Conservation (phyloP, 2,113 vertebrate species). For the Fulica atra region DNA sequence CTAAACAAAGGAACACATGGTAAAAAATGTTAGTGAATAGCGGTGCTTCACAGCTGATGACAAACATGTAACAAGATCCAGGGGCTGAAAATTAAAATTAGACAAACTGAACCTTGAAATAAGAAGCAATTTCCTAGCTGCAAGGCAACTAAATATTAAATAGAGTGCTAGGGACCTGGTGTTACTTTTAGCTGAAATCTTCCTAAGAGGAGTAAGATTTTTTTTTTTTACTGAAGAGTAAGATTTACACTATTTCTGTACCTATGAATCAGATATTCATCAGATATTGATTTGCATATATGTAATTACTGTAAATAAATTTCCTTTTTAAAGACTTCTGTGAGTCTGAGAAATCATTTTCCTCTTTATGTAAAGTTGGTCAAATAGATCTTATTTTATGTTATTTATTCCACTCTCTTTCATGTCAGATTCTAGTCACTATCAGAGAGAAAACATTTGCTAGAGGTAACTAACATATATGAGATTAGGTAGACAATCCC, state of each 20-base stretch:
- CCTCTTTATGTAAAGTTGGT: neutral
- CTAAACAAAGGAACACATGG: neutral
- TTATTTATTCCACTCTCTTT: neutral
- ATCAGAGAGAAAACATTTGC: neutral
- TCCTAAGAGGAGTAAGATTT: neutral
- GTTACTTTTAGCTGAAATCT: neutral
- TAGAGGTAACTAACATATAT: neutral
- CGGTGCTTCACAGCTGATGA: neutral
- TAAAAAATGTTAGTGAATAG: neutral
- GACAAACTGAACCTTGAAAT: conserved; percentile 14
- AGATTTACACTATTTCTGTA: neutral
- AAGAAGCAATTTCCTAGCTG: neutral
- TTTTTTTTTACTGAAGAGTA: neutral
- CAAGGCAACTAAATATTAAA: neutral
- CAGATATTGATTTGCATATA: neutral
- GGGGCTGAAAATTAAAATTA: neutral
- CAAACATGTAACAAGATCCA: neutral
- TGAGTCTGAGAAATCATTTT: neutral
- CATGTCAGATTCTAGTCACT: neutral
- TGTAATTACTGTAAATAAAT: neutral
- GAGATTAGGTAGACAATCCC: neutral
- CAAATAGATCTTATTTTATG: neutral
- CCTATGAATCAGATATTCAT: neutral
- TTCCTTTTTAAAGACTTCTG: neutral
- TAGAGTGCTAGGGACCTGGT: neutral